Evolutionary conservation across 2,888 invertebrate genomes (phyloP).

Genomic region (Plusia festucae): DNA sequence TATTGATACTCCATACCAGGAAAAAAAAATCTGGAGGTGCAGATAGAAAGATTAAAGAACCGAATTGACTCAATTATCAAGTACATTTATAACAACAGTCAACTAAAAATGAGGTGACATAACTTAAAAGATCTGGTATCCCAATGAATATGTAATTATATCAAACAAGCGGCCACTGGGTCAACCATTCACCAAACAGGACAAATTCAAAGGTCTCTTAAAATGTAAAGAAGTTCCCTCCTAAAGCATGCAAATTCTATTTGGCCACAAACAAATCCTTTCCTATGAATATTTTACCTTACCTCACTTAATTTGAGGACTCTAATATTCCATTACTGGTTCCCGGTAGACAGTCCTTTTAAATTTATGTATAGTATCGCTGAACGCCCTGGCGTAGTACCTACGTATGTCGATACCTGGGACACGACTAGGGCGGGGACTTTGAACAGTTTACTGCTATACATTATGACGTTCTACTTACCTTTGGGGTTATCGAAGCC

Average conservation of each 20-base stretch:
- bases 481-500: constrained; percentile 47
- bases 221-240: neutral
- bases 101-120: neutral
- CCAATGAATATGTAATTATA: neutral
- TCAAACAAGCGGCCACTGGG: neutral
- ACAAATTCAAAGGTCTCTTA: constrained; percentile 1
- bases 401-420: constrained; percentile 50
- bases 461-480: constrained; percentile 61
- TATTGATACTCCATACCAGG: no score
- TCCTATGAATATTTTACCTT: constrained; percentile 21
- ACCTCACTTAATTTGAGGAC: constrained; percentile 13
- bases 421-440: constrained; percentile 66
- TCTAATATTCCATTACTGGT: constrained; percentile 28
- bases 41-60: no score
- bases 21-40: no score
- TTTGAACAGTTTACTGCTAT: constrained; percentile 56
- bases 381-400: constrained; percentile 22
- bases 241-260: constrained; percentile 1
- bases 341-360: constrained; percentile 31
- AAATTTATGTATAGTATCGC: constrained; percentile 34
- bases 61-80: no score
- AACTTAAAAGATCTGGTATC: neutral
- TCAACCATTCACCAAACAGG: neutral
- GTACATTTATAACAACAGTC: neutral
- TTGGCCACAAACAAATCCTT: constrained; percentile 6